These are phyloP conservation scores for Caloenas nicobarica DNA, from an alignment of 2,113 vertebrate species.

Conservation along the genomic window DNA sequence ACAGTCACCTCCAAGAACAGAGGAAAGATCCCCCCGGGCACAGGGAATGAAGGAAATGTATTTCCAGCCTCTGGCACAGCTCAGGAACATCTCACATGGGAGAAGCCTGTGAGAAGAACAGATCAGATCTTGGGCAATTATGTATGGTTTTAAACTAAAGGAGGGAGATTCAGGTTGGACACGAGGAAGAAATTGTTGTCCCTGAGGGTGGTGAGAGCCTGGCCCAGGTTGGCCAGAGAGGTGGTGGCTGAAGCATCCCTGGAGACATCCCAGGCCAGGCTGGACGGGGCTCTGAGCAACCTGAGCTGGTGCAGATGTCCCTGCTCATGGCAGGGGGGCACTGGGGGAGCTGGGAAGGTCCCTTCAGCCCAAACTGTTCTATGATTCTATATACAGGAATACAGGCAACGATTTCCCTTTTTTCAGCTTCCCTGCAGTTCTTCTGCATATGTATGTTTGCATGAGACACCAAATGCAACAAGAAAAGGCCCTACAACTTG, in stretches of 20 bases:
- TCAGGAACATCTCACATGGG: neutral
- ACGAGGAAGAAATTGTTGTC: no score
- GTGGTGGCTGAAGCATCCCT: no score
- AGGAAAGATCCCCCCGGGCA: neutral
- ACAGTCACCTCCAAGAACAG: neutral
- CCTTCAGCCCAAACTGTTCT: no score
- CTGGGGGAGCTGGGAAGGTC: no score
- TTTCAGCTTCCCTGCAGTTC: neutral
- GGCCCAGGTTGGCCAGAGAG: no score
- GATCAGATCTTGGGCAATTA: neutral
- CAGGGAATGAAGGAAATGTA: neutral
- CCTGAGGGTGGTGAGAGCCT: no score
- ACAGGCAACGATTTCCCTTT: neutral
- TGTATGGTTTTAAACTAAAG: no score
- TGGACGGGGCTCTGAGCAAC: no score
- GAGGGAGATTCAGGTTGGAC: no score
- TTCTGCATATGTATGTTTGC: fast-evolving
- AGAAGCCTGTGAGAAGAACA: neutral
- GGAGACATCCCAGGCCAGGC: no score
- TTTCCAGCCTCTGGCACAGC: neutral
- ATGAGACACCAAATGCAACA: neutral
- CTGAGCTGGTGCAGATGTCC: no score
- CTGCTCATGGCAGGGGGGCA: no score
- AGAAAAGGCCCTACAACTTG: neutral
- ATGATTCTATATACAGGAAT: neutral